Evolutionary conservation across 2,888 invertebrate genomes (phyloP).

Genomic region (Dromius quadrimaculatus): DNA sequence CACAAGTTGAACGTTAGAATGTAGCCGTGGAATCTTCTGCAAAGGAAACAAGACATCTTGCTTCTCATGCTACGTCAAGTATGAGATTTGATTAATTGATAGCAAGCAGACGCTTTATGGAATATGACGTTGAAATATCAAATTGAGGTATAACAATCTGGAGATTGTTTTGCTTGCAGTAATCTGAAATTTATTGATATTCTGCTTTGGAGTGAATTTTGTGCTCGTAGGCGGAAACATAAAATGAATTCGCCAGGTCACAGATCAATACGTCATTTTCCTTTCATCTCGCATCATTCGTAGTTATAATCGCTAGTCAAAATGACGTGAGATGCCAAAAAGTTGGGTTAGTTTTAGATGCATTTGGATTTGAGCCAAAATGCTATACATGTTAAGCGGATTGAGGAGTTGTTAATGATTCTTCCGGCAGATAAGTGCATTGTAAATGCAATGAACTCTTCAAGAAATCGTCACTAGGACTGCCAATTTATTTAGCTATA

Average conservation of each 20-base stretch:
- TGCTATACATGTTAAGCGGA: conserved; percentile 24
- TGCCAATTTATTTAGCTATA: too few species aligned
- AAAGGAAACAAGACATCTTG: conserved; percentile 5
- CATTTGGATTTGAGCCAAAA: conserved; percentile 21
- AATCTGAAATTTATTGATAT: too few species aligned
- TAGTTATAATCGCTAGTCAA: conserved; percentile 43
- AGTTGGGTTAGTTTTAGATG: conserved; percentile 22
- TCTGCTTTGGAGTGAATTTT: too few species aligned
- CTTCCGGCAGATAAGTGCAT: conserved; percentile 24
- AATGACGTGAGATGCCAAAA: background rate
- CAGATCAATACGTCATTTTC: conserved; percentile 48
- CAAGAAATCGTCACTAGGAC: too few species aligned
- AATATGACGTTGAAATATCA: too few species aligned
- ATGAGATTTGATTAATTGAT: conserved; percentile 46
- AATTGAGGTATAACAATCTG: too few species aligned
- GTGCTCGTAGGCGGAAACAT: conserved; percentile 14
- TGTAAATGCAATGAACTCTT: conserved; percentile 2
- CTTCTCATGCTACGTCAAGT: conserved; percentile 31
- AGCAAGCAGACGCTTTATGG: background rate
- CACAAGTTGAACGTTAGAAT: background rate
- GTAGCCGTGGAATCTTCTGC: background rate
- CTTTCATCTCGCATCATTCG: conserved; percentile 48
- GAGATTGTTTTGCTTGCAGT: too few species aligned
- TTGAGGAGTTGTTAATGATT: conserved; percentile 1
- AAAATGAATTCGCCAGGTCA: conserved; percentile 40